phyloP scores from a whole-genome alignment of 2,113 vertebrate genomes.

The Connochaetes taurinus region DNA sequence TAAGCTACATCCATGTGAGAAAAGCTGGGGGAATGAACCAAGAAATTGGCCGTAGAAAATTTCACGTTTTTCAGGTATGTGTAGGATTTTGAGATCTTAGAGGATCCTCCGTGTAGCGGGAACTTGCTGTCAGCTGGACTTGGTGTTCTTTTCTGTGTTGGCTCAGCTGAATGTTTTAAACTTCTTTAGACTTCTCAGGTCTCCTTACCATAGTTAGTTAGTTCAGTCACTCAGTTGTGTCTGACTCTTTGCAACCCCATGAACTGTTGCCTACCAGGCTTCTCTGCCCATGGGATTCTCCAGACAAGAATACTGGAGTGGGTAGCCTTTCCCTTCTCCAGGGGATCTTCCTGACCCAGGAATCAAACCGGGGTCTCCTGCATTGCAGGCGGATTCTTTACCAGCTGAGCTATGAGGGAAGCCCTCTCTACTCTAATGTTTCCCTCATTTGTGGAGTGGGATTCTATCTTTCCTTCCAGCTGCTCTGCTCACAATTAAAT shows the following conservation, averaged over 20 bases:
- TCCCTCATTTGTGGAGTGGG: background rate
- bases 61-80: background rate
- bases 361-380: background rate
- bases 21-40: background rate
- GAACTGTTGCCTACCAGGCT: no score
- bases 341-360: background rate
- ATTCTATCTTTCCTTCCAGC: background rate
- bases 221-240: background rate
- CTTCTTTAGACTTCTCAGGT: background rate
- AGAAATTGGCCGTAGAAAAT: background rate
- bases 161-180: background rate
- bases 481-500: background rate
- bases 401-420: background rate
- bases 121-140: background rate
- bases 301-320: background rate
- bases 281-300: no score
- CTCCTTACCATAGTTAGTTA: background rate
- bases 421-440: background rate
- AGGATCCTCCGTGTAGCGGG: rapidly evolving
- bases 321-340: background rate
- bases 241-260: background rate
- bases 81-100: background rate
- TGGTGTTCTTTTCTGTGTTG: background rate
- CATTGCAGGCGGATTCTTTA: background rate
- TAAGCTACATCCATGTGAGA: slow-evolving; percentile 53